Evolutionary conservation across 2,888 invertebrate genomes (phyloP), one percentile per base, ranked within the genome.

Genomic region (Tridacna gigas): DNA sequence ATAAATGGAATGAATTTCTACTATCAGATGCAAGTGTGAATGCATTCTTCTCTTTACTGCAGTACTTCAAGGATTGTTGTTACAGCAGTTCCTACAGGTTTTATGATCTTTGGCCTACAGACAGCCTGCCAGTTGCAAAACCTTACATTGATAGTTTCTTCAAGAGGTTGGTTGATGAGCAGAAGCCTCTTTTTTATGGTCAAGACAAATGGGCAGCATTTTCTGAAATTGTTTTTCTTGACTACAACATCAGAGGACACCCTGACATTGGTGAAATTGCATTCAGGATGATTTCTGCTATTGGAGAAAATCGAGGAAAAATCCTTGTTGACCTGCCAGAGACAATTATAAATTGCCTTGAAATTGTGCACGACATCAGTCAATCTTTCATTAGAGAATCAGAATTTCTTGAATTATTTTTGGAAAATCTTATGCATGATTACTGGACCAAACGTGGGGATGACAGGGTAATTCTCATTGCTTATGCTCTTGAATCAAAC

Each of bases 1-100:
- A 66, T 56, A 37, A 60, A 15, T 90, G 90, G 90, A 90, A 90
- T 71, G 66, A 80, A 48, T 75, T 65, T 56, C 48, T 90, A n/a
- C 67, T 89, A 67, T n/a, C 63, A n/a, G 89, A 88, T 80, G 78
- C 88, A 25, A 45, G 83, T 13, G 80, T 81, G 3, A 84, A 79
- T 48, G 86, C 88, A 56, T 83, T 86, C 67, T 74, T 88, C 0
- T 13, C 78, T 26, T 74, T 88, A 12, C 66, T 88, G 13, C 69
- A 79, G 25, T 22, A 12, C 13, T 74, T 80, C 0, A 26, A 79
- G 20, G 37, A 18, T n/a, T 45, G 25, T 71, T n/a, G n/a, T n/a
- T n/a, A n/a, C n/a, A 56, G 13, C 51, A 28, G 22, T 18, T 0
- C 15, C 5, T 56, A 66, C 25, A 20, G 4, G n/a, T 74, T 56